Percentiles rank a stretch among this genome's conserved stretches.
Conservation (phyloP, 2,888 invertebrate species). For the Deilephila porcellus region DNA sequence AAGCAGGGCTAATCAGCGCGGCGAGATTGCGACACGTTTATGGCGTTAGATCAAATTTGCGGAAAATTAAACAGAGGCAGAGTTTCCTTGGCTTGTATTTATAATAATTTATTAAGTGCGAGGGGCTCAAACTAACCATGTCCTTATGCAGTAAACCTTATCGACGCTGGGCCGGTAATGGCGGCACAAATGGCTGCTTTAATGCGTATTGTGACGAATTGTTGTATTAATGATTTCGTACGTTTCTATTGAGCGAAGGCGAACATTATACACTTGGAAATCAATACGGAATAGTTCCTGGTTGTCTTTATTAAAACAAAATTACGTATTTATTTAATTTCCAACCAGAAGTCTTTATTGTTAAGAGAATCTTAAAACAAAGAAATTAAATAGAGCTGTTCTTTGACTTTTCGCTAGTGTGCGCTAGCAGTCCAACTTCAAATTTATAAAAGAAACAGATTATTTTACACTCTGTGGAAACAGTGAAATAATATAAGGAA, state of each 20-base stretch:
- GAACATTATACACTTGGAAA: background rate
- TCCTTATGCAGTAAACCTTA: conserved; percentile 78
- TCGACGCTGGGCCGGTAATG: conserved; percentile 74
- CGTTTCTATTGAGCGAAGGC: conserved; percentile 50
- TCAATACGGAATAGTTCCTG: background rate
- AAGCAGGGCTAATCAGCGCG: conserved; percentile 44
- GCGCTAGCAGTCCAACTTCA: too few species aligned
- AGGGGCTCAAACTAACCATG: conserved; percentile 81
- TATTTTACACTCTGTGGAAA: too few species aligned
- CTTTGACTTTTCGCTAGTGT: too few species aligned
- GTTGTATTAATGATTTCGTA: conserved; percentile 72
- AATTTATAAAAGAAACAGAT: too few species aligned
- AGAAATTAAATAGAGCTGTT: too few species aligned
- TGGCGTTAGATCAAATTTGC: conserved; percentile 78
- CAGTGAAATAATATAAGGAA: too few species aligned
- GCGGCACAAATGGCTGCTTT: conserved; percentile 71
- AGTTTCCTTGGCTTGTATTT: conserved; percentile 71
- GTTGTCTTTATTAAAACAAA: background rate
- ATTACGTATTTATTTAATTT: background rate
- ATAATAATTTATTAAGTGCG: conserved; percentile 81
- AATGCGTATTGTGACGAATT: conserved; percentile 73
- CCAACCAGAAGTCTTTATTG: background rate
- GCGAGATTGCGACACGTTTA: conserved; percentile 59
- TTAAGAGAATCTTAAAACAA: too few species aligned
- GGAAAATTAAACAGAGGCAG: conserved; percentile 76